These are phyloP conservation scores for Pomatostomus ruficeps DNA, from an alignment of 2,113 vertebrate genomes.

Conservation along the genomic window DNA sequence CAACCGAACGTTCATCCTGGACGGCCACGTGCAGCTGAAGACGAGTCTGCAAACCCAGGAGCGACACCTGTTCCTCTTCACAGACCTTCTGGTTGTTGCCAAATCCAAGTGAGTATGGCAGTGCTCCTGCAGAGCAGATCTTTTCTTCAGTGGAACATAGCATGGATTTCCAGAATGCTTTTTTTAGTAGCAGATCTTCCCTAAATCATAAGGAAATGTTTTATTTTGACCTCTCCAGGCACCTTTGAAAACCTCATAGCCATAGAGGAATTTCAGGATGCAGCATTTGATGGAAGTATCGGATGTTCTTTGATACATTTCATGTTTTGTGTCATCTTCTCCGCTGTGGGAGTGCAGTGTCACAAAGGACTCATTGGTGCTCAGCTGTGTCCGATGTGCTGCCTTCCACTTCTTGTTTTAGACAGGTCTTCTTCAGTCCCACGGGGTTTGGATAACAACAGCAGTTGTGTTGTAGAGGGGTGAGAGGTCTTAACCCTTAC, in stretches of 20 bases:
- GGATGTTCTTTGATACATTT: background rate
- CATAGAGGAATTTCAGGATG: background rate
- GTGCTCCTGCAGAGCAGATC: background rate
- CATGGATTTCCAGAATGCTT: background rate
- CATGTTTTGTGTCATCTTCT: background rate
- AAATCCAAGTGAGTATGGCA: constrained; percentile 87
- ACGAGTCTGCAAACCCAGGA: constrained; percentile 91
- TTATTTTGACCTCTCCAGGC: background rate
- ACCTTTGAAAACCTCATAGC: background rate
- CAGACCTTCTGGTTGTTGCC: constrained; percentile 85
- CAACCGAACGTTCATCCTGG: constrained; percentile 78
- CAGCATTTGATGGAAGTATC: background rate
- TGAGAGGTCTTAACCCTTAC: background rate
- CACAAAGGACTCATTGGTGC: background rate
- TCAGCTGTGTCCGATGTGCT: fast-evolving
- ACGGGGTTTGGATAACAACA: fast-evolving
- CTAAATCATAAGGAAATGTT: background rate
- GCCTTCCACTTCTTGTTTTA: background rate
- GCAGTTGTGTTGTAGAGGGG: background rate
- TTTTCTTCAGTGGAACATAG: background rate
- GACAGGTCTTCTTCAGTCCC: background rate
- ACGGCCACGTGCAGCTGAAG: constrained; percentile 84
- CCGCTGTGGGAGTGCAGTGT: background rate
- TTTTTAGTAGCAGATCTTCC: background rate
- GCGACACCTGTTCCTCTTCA: constrained; percentile 91